Evolutionary conservation across 2,113 vertebrate species (phyloP).

Genomic region (Centropus bengalensis): DNA sequence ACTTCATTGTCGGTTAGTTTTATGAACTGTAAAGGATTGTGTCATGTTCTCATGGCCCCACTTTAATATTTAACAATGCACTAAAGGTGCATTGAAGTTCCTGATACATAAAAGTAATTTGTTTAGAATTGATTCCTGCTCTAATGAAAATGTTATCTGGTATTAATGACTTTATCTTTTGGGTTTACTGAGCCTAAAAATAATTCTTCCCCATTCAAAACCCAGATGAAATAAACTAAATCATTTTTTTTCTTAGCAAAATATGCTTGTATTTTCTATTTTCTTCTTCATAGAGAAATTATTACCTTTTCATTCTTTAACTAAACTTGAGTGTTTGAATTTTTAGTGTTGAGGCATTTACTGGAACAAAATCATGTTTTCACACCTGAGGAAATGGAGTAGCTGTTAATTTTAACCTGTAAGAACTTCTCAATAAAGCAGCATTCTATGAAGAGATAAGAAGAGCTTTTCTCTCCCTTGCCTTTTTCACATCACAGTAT

Average conservation of each 20-base stretch:
- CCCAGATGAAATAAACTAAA: not conserved
- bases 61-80: slow-evolving; percentile 7
- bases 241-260: not conserved
- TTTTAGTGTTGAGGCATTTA: not conserved
- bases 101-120: not conserved
- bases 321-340: not conserved
- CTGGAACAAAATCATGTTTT: not conserved
- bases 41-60: not conserved
- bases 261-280: not conserved
- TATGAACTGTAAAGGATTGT: slow-evolving; percentile 23
- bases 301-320: not conserved
- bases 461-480: not conserved
- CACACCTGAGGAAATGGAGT: not conserved
- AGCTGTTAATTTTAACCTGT: not conserved
- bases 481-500: not conserved
- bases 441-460: not conserved
- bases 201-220: not conserved
- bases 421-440: not conserved
- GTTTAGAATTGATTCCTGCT: not conserved
- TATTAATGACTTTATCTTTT: not conserved
- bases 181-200: not conserved
- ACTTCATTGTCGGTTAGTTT: slow-evolving; percentile 32
- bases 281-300: not conserved
- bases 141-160: not conserved
- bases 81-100: not conserved